A percentile compares a stretch with the other conserved stretches of the same genome.
These are phyloP conservation scores for Cinclus mexicanus DNA, from an alignment of 2,113 vertebrate genomes.

Conservation along the genomic window DNA sequence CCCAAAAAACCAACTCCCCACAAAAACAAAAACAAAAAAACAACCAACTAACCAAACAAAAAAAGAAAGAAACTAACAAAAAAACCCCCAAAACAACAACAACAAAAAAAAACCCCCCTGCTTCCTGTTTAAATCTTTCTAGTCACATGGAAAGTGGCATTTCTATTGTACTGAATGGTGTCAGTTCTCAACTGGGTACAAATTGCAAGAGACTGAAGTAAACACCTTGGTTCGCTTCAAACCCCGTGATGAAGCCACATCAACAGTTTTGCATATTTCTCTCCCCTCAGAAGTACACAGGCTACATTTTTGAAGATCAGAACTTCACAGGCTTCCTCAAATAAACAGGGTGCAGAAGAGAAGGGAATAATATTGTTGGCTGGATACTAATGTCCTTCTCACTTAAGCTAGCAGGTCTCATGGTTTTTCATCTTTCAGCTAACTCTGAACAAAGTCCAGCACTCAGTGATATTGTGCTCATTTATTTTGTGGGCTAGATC, in stretches of 20 bases:
- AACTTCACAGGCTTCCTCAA: background rate
- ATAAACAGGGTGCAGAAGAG: background rate
- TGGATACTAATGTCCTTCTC: conserved; percentile 12
- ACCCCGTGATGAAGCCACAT: background rate
- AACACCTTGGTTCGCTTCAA: background rate
- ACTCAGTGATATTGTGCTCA: background rate
- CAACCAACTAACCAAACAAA: background rate
- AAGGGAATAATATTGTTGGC: background rate
- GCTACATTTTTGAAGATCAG: background rate
- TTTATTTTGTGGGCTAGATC: conserved; percentile 8
- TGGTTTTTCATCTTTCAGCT: conserved; percentile 22
- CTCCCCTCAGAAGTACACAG: background rate
- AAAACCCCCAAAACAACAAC: too few species aligned
- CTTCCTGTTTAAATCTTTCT: background rate
- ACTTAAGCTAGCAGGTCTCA: background rate
- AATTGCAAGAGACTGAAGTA: background rate
- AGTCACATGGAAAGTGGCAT: background rate
- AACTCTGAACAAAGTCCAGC: background rate
- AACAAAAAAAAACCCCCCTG: accelerated
- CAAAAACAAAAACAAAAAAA: background rate
- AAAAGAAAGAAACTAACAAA: too few species aligned
- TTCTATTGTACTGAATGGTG: background rate
- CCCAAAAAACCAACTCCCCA: too few species aligned
- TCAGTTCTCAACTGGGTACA: background rate
- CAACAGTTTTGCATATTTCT: background rate